Evolutionary conservation across 1,140 invertebrate genomes (phyloP).

Genomic region (Drosophila repleta): DNA sequence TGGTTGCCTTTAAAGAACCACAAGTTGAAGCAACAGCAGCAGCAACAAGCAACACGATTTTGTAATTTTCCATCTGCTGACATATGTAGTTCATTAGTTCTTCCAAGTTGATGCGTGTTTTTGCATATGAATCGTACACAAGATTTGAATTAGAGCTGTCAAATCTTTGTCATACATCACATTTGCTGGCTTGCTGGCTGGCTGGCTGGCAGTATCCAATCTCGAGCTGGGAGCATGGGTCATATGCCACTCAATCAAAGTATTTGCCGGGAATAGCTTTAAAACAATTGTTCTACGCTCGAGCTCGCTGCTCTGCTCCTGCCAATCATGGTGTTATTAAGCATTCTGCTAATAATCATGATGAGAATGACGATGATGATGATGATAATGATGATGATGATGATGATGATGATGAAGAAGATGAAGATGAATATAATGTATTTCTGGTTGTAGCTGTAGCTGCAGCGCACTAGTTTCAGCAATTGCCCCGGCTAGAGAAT

Average conservation of each 20-base stretch:
- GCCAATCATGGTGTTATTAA: not conserved
- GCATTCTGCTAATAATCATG: slow-evolving; percentile 3
- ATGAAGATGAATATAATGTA: too few species aligned
- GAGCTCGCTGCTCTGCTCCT: not conserved
- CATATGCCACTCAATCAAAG: slow-evolving; percentile 69
- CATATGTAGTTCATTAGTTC: slow-evolving; percentile 79
- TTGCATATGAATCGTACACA: slow-evolving; percentile 66
- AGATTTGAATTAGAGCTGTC: slow-evolving; percentile 81
- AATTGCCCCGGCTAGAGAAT: slow-evolving; percentile 54
- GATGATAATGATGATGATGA: slow-evolving; percentile 10
- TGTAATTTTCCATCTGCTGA: slow-evolving; percentile 78
- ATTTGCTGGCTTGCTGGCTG: not conserved
- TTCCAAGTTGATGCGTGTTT: slow-evolving; percentile 25
- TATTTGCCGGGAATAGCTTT: slow-evolving; percentile 51
- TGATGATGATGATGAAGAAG: slow-evolving; percentile 13
- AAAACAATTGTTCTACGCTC: slow-evolving; percentile 55
- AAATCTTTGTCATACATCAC: slow-evolving; percentile 77
- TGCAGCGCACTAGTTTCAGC: slow-evolving; percentile 30
- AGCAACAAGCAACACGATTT: slow-evolving; percentile 53
- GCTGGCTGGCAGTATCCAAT: not conserved
- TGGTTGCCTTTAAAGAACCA: slow-evolving; percentile 36
- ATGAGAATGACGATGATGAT: not conserved
- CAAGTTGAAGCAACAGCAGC: slow-evolving; percentile 14
- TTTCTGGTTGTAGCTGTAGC: slow-evolving; percentile 4
- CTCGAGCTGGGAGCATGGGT: slow-evolving; percentile 21